Percentiles rank a stretch among this genome's conserved stretches.
Conservation (phyloP, 2,888 invertebrate genomes). For the Scaptomyza caliginosa region DNA sequence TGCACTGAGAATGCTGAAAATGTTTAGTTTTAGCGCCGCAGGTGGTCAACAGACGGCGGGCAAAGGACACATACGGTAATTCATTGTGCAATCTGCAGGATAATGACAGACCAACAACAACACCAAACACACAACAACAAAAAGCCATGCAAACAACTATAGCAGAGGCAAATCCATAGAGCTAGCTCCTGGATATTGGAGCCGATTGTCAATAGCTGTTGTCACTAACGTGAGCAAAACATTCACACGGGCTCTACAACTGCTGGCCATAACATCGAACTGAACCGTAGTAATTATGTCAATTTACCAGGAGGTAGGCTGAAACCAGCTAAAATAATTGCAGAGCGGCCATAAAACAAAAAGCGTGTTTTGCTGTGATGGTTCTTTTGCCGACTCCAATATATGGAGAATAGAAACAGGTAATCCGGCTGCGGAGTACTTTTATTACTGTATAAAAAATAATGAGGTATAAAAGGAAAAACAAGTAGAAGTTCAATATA, state of each 20-base stretch:
- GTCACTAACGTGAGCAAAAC: slow-evolving; percentile 77
- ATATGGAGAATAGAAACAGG: too few species aligned
- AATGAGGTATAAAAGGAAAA: too few species aligned
- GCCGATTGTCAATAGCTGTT: slow-evolving; percentile 74
- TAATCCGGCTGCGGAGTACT: too few species aligned
- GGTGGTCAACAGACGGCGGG: slow-evolving; percentile 62
- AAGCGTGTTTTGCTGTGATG: slow-evolving; percentile 17
- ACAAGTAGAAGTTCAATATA: too few species aligned
- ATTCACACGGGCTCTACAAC: slow-evolving; percentile 50
- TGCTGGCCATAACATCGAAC: slow-evolving; percentile 49
- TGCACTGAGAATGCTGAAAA: slow-evolving; percentile 36
- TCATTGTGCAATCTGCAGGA: slow-evolving; percentile 53
- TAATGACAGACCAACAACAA: slow-evolving; percentile 65
- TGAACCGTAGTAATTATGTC: slow-evolving; percentile 62
- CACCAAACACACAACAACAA: slow-evolving; percentile 3
- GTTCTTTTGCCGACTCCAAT: too few species aligned
- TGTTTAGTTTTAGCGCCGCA: slow-evolving; percentile 71
- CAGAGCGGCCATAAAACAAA: slow-evolving; percentile 45
- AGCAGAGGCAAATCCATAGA: slow-evolving; percentile 19
- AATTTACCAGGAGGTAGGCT: slow-evolving; percentile 58
- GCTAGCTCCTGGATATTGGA: slow-evolving; percentile 53
- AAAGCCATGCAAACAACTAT: slow-evolving; percentile 7
- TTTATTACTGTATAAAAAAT: too few species aligned
- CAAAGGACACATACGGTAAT: slow-evolving; percentile 43
- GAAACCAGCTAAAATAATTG: slow-evolving; percentile 55